Conservation (phyloP, 2,888 invertebrate genomes). For the Agriopis marginaria region DNA sequence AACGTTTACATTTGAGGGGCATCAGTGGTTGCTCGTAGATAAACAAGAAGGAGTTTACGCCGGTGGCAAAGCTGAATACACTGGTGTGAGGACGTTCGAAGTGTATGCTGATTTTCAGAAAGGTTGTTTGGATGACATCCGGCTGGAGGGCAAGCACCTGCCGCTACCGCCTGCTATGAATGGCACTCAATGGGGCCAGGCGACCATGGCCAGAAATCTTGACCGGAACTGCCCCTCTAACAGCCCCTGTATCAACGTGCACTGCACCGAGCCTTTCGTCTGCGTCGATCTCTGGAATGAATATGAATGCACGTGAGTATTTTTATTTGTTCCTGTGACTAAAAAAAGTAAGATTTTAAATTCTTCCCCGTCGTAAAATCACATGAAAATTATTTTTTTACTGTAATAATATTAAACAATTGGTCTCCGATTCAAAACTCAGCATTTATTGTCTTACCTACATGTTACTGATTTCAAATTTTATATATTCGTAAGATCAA, state of each 20-base stretch:
- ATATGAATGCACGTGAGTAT: slow-evolving; percentile 98
- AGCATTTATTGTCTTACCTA: background rate
- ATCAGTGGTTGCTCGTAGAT: slow-evolving; percentile 96
- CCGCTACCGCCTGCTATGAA: slow-evolving; percentile 98
- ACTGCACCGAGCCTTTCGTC: slow-evolving; percentile 97
- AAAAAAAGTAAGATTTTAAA: background rate
- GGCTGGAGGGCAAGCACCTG: slow-evolving; percentile 97
- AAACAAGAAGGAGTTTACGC: slow-evolving; percentile 98
- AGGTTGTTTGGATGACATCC: slow-evolving; percentile 90
- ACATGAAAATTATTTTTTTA: background rate
- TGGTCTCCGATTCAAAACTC: background rate
- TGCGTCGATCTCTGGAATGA: slow-evolving; percentile 99
- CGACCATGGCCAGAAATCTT: slow-evolving; percentile 96
- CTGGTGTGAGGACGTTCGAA: slow-evolving; percentile 96
- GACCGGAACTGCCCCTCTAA: slow-evolving; percentile 97
- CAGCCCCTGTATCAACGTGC: slow-evolving; percentile 97
- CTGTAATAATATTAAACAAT: background rate
- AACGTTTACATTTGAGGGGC: slow-evolving; percentile 95
- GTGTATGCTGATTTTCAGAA: slow-evolving; percentile 98
- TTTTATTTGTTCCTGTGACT: slow-evolving; percentile 7
- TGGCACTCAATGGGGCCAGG: slow-evolving; percentile 98
- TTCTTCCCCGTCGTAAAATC: background rate
- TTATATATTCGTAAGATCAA: slow-evolving; percentile 45
- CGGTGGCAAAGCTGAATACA: slow-evolving; percentile 98
- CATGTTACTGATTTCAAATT: no score